phyloP scores from a whole-genome alignment of 1,140 invertebrate genomes.

The Drosophila sulfurigaster region DNA sequence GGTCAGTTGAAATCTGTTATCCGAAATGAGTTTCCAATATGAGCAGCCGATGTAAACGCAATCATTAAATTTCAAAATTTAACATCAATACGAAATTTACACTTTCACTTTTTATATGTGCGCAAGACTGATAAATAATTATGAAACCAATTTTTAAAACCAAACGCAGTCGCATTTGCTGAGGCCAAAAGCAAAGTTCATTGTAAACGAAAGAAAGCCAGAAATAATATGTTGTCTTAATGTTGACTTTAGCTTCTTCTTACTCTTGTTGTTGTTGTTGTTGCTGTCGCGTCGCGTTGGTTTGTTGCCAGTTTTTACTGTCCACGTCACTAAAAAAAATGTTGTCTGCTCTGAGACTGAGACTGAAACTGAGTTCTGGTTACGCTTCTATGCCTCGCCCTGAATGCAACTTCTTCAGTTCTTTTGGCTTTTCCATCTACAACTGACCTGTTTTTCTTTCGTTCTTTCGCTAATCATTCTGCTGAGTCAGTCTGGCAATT shows the following conservation, averaged over 20 bases:
- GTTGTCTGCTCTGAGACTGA: conserved; percentile 28
- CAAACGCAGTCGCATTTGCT: conserved; percentile 6
- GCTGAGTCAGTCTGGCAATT: conserved; percentile 33
- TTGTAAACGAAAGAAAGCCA: conserved; percentile 72
- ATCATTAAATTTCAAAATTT: conserved; percentile 26
- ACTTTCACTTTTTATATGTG: conserved; percentile 71
- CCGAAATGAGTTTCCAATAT: conserved; percentile 43
- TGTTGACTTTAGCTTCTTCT: too few species aligned
- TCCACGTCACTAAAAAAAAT: conserved; percentile 76
- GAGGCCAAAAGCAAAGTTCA: conserved; percentile 64
- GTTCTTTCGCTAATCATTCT: conserved; percentile 22
- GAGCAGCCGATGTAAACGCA: conserved; percentile 38
- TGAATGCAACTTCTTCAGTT: conserved; percentile 49
- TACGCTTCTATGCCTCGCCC: conserved; percentile 70
- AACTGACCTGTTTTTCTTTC: conserved; percentile 65
- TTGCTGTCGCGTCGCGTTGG: conserved; percentile 20
- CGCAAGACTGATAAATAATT: conserved; percentile 54
- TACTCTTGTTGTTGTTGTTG: conserved; percentile 28
- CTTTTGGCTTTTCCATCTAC: conserved; percentile 21
- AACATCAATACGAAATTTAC: conserved; percentile 48
- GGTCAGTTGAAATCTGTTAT: conserved; percentile 24
- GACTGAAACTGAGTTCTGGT: conserved; percentile 58
- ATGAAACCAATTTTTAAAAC: conserved; percentile 53
- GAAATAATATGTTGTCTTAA: conserved; percentile 23
- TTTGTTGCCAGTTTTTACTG: conserved; percentile 43